phyloP scores from a whole-genome alignment of 2,113 vertebrate genomes.

The Heterotis niloticus region DNA sequence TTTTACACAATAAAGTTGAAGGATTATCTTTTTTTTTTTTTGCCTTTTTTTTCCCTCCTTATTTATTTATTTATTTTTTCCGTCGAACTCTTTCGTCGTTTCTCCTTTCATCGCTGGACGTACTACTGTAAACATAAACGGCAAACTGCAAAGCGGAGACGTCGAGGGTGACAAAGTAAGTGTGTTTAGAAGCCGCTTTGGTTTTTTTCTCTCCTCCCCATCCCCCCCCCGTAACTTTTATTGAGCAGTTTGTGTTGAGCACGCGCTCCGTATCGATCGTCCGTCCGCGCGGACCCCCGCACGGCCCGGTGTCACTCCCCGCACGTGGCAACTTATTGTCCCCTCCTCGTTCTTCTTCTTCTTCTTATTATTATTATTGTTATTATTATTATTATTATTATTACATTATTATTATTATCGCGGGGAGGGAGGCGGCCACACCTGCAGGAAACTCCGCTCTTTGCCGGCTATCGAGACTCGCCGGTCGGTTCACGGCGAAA shows the following conservation, averaged over 20 bases:
- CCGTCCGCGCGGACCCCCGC: constrained; percentile 79
- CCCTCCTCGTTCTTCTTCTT: too few relatives aligned
- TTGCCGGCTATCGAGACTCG: too few relatives aligned
- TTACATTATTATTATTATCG: too few relatives aligned
- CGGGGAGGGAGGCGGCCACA: too few relatives aligned
- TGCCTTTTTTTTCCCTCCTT: constrained; percentile 66
- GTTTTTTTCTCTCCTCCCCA: constrained; percentile 60
- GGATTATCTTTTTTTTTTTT: constrained; percentile 91
- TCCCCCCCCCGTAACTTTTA: constrained; percentile 98
- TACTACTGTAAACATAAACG: constrained; percentile 83
- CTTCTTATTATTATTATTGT: too few relatives aligned
- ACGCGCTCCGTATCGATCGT: constrained; percentile 95
- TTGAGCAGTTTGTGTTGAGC: constrained; percentile 97
- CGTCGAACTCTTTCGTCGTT: constrained; percentile 82
- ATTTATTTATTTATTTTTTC: constrained; percentile 74
- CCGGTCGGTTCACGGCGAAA: too few relatives aligned
- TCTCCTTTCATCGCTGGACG: constrained; percentile 81
- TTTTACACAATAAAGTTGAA: constrained; percentile 96
- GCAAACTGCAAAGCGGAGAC: constrained; percentile 85
- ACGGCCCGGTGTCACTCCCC: too few relatives aligned
- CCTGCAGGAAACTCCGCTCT: too few relatives aligned
- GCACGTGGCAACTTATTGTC: too few relatives aligned
- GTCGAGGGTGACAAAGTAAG: constrained; percentile 98
- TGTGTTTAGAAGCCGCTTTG: constrained; percentile 65
- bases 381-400: too few relatives aligned